Evolutionary conservation across 2,797 vertebrate genomes (phyloP), one percentile per base, ranked within the genome.

Genomic region (Lepidocolaptes lacrymiger): DNA sequence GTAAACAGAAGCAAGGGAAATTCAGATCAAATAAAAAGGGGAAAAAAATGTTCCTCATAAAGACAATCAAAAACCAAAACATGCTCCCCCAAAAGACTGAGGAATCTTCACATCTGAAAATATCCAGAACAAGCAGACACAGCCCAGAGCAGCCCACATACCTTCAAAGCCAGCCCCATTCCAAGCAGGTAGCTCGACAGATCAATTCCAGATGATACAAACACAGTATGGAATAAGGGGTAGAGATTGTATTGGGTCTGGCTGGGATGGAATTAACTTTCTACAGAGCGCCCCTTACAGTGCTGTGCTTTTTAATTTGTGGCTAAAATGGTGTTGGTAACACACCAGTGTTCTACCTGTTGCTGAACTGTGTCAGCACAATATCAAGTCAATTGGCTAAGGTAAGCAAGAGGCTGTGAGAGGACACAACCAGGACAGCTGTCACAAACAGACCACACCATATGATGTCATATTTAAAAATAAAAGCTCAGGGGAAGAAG

Each of bases 291-390:
- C 46, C 7, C 5, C 28, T 78, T 64, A 55, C 0, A 1, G 14
- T 43, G 43, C 17, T 73, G 5, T 36, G 36, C 6, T 58, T 69
- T 80, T 36, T 11, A 23, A 54, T 61, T 55, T 48, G 18, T 22
- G 30, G 16, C 30, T 68, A 44, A 59, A 93, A 44, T 1, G 2
- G 32, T n/a, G 44, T 2, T 52, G 49, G 32, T 28, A 79, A 73
- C 48, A 66, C 3, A 1, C 5, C 26, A 30, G 1, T 2, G 2
- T 17, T 77, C 37, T 20, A 54, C 7, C 19, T 43, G 12, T 3
- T 23, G 21, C 36, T 85, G 55, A 82, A 34, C 21, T n/a, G 24
- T 27, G 21, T 55, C 54, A 83, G 72, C 48, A 88, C 10, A 80
- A 34, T 32, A 56, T 26, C 41, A 58, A 68, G 10, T 15, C 64